These are phyloP conservation scores for Rhinichthys osculus DNA, from an alignment of 2,797 vertebrate species.

Conservation along the genomic window DNA sequence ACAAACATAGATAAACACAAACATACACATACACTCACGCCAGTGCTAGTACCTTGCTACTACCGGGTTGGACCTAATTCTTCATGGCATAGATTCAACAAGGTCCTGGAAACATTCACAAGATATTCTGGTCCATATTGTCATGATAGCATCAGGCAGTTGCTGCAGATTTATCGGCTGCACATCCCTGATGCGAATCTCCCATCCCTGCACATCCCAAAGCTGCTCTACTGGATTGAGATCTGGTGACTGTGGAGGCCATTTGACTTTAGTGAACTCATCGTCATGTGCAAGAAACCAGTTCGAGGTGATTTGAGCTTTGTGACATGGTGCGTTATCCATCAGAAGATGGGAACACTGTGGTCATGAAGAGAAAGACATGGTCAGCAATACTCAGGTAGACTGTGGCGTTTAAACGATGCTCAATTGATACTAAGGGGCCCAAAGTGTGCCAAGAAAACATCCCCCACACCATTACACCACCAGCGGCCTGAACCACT, in stretches of 20 bases:
- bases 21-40: too few relatives aligned
- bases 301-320: constrained; percentile 45
- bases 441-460: not conserved
- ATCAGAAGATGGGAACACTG: constrained; percentile 54
- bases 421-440: not conserved
- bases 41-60: too few relatives aligned
- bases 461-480: not conserved
- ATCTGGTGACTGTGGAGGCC: not conserved
- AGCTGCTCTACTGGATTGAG: not conserved
- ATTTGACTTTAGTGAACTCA: not conserved
- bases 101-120: too few relatives aligned
- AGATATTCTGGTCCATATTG: too few relatives aligned
- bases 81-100: too few relatives aligned
- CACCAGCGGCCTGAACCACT: not conserved
- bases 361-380: constrained; percentile 43
- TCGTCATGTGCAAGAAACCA: constrained; percentile 34
- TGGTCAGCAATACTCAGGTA: constrained; percentile 32
- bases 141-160: not conserved
- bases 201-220: not conserved
- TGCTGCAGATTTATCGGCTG: too few relatives aligned
- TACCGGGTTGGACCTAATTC: too few relatives aligned
- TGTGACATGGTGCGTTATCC: constrained; percentile 36
- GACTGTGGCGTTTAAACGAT: not conserved
- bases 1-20: too few relatives aligned
- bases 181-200: not conserved